Conservation (phyloP, 2,888 invertebrate genomes). For the Eumerus sabulonum region DNA sequence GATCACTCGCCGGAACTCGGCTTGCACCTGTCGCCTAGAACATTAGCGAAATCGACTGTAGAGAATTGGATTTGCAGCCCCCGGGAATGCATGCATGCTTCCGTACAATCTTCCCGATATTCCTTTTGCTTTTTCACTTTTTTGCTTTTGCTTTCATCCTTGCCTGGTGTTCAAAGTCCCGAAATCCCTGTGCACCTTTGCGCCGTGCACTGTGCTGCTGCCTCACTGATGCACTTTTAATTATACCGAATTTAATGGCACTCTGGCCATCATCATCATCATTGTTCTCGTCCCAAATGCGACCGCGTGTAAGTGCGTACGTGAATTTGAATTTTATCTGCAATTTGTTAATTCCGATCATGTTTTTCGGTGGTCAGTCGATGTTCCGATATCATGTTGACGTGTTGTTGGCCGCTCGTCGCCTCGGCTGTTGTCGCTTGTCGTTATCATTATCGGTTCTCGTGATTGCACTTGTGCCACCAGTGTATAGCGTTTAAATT, state of each 20-base stretch:
- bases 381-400: conserved; percentile 4
- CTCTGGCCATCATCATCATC: conserved; percentile 41
- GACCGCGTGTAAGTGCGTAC: conserved; percentile 7
- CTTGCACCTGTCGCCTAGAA: conserved; percentile 59
- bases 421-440: too few relatives aligned
- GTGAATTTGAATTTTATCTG: conserved; percentile 62
- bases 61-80: conserved; percentile 61
- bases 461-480: conserved; percentile 35
- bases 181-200: conserved; percentile 55
- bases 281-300: conserved; percentile 10
- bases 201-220: conserved; percentile 35
- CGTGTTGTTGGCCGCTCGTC: conserved; percentile 3
- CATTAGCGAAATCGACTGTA: conserved; percentile 68
- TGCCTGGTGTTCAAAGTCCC: conserved; percentile 44
- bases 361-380: conserved; percentile 17
- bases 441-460: background rate
- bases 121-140: too few relatives aligned
- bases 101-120: conserved; percentile 41
- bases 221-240: conserved; percentile 66
- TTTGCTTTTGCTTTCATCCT: conserved; percentile 8
- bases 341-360: conserved; percentile 59
- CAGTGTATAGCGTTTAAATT: conserved; percentile 62
- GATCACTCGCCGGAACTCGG: background rate
- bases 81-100: conserved; percentile 40
- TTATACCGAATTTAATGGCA: conserved; percentile 66